Evolutionary conservation across 2,113 vertebrate species (phyloP), one percentile per base, ranked within the genome.

Genomic region (Atlantisia rogersi): DNA sequence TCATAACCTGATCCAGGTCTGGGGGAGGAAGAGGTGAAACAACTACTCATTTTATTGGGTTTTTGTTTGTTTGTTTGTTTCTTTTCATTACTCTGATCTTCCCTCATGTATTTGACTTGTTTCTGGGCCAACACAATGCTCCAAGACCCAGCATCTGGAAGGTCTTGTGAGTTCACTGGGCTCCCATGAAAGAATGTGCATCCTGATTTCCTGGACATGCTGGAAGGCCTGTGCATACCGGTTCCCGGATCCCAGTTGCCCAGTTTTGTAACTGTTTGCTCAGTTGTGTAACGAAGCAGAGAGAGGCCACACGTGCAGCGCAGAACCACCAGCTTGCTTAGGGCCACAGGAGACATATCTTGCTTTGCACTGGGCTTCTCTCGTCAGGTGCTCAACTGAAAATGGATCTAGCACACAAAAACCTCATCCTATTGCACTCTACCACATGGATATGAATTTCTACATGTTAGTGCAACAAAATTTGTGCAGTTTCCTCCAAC

Each of bases 151-250:
- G 83, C 80, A 92, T 95, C 83, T 94, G 86, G 74, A 92, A 97
- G 90, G 88, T 92, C 92, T 53, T 64, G 16, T 53, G 77, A 94
- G 90, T 88, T 95, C 82, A 93, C 65, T 69, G 92, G 83, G 65
- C 95, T 95, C 90, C 69, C 88, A 91, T 86, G 76, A 80, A 95
- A 88, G 86, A 95, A 95, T 83, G 82, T 79, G 85, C 71, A 83
- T 81, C 48, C 46, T 31, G 24, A 52, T 86, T 86, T 93, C 60
- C 82, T 86, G 89, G 53, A 92, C 65, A 79, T 1, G 1, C 78
- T 95, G 85, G 64, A 92, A 92, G 71, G 32, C 60, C 60, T 82
- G 64, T 22, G 39, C 60, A 44, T 52, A 64, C 52, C 3, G 4
- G 39, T 76, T 94, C 86, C 82, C 0, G 4, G 52, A 64, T 76